Base-by-base conservation (phyloP, 2,797 vertebrate genomes). In the Octomys mimax region DNA sequence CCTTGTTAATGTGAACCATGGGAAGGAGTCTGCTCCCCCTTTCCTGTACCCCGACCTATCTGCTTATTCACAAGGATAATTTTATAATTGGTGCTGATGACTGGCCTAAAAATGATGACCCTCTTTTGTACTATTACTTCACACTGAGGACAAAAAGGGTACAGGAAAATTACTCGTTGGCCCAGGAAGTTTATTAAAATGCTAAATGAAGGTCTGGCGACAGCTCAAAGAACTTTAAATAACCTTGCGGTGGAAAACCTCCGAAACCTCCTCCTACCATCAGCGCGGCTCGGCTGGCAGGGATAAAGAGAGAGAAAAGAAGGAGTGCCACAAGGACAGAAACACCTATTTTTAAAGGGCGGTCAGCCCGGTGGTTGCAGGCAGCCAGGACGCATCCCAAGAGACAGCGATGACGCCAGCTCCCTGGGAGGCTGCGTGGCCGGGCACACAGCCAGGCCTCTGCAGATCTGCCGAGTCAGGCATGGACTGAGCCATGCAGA, bases 121-220 rank as follows among this genome's bases (percentile, higher is more conserved):
- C 95, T 96, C 94, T 97, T 97, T 97, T 98, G 96, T 97, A 95
- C 96, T 96, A 96, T 97, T 97, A 97, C 97, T 97, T 98, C 96
- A 98, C 94, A 86, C 93, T 64, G 95, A 97, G 98, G 97, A 98
- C 97, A 97, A 95, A 98, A 94, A 98, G 94, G 97, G 97, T 96
- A 97, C 94, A 97, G 97, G 97, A 97, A 97, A 98, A 98, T 97
- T 97, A 97, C 97, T 97, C 96, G 95, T 97, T 98, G 98, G 98
- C 97, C 96, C 92, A 96, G 97, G 98, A 98, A 97, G 98, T 98
- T 98, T 98, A 98, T 98, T 97, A 97, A 98, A 97, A 97, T 97
- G 97, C 98, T 98, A 97, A 98, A 97, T 97, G 98, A 98, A 97
- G 97, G 93, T 92, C 97, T 98, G 98, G 98, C 97, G 68, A 96